phyloP scores from a whole-genome alignment of 2,888 invertebrate species.

The Stenodema calcarata region DNA sequence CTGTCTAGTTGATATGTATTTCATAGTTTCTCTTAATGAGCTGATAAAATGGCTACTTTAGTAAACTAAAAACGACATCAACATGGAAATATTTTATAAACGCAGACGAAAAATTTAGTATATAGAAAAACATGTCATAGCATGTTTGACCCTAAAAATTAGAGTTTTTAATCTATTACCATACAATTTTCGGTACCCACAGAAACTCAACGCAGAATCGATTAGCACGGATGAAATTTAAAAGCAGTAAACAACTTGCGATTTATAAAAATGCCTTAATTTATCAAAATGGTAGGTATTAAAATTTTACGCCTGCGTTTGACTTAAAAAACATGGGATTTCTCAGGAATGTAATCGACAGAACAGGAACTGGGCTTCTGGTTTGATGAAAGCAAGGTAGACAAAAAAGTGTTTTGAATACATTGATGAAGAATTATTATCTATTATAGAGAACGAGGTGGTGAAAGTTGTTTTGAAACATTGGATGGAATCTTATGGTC shows the following conservation, averaged over 20 bases:
- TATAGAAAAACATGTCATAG: no score
- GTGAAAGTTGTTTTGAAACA: background rate
- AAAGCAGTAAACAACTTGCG: no score
- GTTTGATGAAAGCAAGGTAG: no score
- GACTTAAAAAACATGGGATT: background rate
- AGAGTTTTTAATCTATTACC: no score
- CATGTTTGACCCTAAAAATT: no score
- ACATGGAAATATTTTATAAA: background rate
- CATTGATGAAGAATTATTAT: background rate
- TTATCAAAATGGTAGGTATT: background rate
- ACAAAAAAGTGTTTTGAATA: background rate
- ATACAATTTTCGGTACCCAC: background rate
- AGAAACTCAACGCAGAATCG: no score
- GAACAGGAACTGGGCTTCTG: background rate
- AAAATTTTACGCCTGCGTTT: background rate
- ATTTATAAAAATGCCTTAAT: background rate
- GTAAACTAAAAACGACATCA: background rate
- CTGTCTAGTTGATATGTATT: constrained; percentile 41
- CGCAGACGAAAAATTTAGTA: background rate
- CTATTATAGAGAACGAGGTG: background rate
- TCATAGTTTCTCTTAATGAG: background rate
- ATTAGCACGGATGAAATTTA: no score
- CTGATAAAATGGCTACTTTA: background rate
- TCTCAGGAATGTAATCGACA: background rate
- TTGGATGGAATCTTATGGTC: background rate